These are phyloP conservation scores for Hydrocynus forskahlii DNA, from an alignment of 2,797 vertebrate species.

Conservation along the genomic window DNA sequence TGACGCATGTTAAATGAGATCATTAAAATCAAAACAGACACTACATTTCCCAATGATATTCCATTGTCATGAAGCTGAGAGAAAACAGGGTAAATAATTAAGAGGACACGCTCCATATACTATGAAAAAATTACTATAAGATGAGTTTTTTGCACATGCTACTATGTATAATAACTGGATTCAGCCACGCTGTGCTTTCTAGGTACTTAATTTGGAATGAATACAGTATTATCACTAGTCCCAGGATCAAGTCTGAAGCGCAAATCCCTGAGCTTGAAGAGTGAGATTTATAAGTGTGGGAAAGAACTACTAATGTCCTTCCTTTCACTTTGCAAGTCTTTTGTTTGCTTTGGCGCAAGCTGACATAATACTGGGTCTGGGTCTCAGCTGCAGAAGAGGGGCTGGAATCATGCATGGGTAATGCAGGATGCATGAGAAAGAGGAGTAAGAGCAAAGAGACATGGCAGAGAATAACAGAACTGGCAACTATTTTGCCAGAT, in stretches of 20 bases:
- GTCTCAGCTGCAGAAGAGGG: conserved; percentile 3
- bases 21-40: not conserved
- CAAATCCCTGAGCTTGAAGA: conserved; percentile 3
- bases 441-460: not conserved
- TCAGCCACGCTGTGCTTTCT: not conserved
- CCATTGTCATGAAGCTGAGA: conserved; percentile 4
- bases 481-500: not conserved
- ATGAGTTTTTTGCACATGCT: not conserved
- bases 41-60: not conserved
- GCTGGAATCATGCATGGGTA: not conserved
- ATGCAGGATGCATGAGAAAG: not conserved
- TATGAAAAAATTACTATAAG: not conserved
- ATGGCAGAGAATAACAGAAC: not conserved
- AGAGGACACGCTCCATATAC: not conserved
- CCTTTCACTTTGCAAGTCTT: conserved; percentile 17
- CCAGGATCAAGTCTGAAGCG: not conserved
- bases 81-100: not conserved
- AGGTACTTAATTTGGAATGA: not conserved
- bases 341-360: conserved; percentile 31
- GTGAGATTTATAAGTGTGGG: conserved; percentile 27
- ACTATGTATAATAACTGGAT: not conserved
- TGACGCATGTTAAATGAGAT: not conserved
- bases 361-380: conserved; percentile 9
- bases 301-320: not conserved
- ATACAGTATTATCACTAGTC: not conserved